phyloP scores from a whole-genome alignment of 2,113 vertebrate species.

The Mugil cephalus region DNA sequence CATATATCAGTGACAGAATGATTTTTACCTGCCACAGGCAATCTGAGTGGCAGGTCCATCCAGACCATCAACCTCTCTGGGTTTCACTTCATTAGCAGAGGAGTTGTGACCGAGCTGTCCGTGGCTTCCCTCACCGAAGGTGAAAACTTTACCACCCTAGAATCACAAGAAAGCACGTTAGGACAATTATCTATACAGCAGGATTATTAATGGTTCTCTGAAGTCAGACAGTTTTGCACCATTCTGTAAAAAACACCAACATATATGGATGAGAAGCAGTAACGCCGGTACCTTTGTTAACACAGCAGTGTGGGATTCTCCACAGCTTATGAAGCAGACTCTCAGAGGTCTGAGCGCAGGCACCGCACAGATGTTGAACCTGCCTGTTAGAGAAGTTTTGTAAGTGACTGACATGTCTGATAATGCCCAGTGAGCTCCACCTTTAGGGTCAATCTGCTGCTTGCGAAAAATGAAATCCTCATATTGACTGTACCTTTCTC shows the following conservation, averaged over 20 bases:
- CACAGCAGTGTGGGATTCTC: slow-evolving; percentile 92
- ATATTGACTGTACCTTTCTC: slow-evolving; percentile 86
- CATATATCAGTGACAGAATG: background rate
- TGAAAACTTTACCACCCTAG: slow-evolving; percentile 92
- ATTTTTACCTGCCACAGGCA: slow-evolving; percentile 90
- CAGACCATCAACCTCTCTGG: slow-evolving; percentile 90
- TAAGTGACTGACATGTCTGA: no score
- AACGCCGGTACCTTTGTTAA: slow-evolving; percentile 87
- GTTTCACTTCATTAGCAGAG: slow-evolving; percentile 87
- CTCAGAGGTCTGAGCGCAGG: slow-evolving; percentile 92
- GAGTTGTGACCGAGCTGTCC: slow-evolving; percentile 94
- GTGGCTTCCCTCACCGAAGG: slow-evolving; percentile 94
- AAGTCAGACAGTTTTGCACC: background rate
- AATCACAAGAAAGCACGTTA: background rate
- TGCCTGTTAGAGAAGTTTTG: slow-evolving; percentile 82
- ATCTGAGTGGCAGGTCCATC: slow-evolving; percentile 89
- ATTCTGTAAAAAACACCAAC: background rate
- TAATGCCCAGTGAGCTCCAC: background rate
- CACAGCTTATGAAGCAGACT: slow-evolving; percentile 92
- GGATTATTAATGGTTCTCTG: background rate
- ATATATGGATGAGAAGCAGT: no score
- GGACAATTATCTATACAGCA: background rate
- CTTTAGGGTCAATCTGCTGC: no score
- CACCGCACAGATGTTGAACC: slow-evolving; percentile 90
- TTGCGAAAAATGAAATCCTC: background rate